Evolutionary conservation across 2,113 vertebrate genomes (phyloP).

Genomic region (Anhinga rufa): DNA sequence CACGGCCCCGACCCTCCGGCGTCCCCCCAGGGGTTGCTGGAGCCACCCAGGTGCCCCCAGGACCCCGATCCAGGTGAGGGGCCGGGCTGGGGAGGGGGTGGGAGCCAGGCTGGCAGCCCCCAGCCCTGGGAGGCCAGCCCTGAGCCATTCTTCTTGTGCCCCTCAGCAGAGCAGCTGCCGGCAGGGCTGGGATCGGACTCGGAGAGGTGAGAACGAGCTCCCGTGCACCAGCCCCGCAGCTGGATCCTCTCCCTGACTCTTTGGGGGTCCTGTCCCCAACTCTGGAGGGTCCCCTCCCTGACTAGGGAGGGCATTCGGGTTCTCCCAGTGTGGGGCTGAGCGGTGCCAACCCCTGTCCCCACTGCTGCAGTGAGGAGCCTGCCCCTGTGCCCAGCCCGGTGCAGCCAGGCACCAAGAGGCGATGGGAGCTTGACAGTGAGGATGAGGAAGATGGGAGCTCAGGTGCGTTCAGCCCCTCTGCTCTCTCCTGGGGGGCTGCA

Average conservation of each 20-base stretch:
- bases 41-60: neutral
- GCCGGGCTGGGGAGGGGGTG: rapidly evolving
- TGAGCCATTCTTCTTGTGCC: neutral
- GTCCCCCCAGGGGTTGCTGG: neutral
- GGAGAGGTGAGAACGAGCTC: neutral
- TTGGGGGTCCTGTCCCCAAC: neutral
- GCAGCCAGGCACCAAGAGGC: conserved; percentile 66
- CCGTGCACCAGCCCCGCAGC: rapidly evolving
- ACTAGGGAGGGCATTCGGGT: neutral
- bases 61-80: neutral
- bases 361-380: neutral
- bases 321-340: rapidly evolving
- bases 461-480: neutral
- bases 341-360: neutral
- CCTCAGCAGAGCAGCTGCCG: neutral
- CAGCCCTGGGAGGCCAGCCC: rapidly evolving
- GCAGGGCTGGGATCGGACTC: neutral
- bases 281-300: neutral
- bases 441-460: conserved; percentile 25
- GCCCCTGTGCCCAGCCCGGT: neutral
- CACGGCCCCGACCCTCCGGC: neutral
- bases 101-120: neutral
- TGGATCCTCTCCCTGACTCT: rapidly evolving
- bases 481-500: neutral
- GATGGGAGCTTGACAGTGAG: conserved; percentile 74